Conservation (phyloP, 2,797 vertebrate species). For the Lepilemur ruficaudatus region DNA sequence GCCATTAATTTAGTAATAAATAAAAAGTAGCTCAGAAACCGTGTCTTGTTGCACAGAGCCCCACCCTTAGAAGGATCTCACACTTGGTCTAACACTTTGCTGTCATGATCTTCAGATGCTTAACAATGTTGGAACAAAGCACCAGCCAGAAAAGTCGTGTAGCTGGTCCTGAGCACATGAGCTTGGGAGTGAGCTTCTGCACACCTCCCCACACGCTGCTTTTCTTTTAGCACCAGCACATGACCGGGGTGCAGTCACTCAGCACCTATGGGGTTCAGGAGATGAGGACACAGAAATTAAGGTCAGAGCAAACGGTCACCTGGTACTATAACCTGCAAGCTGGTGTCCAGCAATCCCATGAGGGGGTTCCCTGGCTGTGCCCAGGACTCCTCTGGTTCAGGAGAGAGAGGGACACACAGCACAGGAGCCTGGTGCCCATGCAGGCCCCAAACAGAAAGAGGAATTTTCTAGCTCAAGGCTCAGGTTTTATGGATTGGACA, state of each 20-base stretch:
- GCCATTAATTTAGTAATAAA: background rate
- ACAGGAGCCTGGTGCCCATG: fast-evolving
- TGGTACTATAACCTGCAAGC: fast-evolving
- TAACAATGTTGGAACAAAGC: background rate
- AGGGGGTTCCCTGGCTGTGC: fast-evolving
- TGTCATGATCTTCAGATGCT: background rate
- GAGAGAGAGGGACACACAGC: background rate
- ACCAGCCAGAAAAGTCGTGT: background rate
- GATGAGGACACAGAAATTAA: background rate
- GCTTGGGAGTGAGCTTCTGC: background rate
- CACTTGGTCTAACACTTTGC: background rate
- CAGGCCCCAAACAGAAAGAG: background rate
- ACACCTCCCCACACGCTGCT: fast-evolving
- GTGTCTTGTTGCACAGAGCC: background rate
- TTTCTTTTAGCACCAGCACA: background rate
- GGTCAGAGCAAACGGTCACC: background rate
- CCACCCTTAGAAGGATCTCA: background rate
- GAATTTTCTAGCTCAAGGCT: background rate
- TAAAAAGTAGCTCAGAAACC: background rate
- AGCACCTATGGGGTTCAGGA: background rate
- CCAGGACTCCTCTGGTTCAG: background rate
- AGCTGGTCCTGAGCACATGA: background rate
- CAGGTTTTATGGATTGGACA: background rate
- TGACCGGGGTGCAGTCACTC: background rate
- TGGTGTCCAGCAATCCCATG: too few species aligned